Percentiles rank a stretch among this genome's conserved stretches.
These are phyloP conservation scores for Cryptomyrus ogoouensis DNA, from an alignment of 2,113 vertebrate species.

Conservation along the genomic window DNA sequence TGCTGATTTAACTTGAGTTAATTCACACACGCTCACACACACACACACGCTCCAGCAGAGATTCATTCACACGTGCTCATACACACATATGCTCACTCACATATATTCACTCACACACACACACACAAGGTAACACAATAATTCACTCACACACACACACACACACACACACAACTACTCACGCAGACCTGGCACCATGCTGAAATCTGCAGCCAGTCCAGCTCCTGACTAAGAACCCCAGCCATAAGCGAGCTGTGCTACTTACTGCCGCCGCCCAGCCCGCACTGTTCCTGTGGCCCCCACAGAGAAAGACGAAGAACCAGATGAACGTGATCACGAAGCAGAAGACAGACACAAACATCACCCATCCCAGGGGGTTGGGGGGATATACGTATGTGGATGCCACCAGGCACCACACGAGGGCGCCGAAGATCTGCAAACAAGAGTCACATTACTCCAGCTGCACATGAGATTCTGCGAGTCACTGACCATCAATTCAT, in stretches of 20 bases:
- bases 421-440: constrained; percentile 62
- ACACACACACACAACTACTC: neutral
- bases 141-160: no score
- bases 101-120: neutral
- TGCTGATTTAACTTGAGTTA: neutral
- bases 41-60: neutral
- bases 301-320: constrained; percentile 58
- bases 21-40: neutral
- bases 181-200: neutral
- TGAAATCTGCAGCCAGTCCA: neutral
- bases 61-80: neutral
- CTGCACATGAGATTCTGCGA: neutral
- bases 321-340: constrained; percentile 64
- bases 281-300: constrained; percentile 49
- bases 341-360: constrained; percentile 74
- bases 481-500: no score
- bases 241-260: no score
- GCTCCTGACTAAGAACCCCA: no score
- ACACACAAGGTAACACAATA: neutral
- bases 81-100: no score
- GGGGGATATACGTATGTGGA: constrained; percentile 47
- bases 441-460: neutral
- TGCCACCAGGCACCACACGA: constrained; percentile 74
- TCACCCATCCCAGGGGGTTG: constrained; percentile 70
- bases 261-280: constrained; percentile 68